phyloP scores from a whole-genome alignment of 2,888 invertebrate species.

The Lycophotia porphyrea region DNA sequence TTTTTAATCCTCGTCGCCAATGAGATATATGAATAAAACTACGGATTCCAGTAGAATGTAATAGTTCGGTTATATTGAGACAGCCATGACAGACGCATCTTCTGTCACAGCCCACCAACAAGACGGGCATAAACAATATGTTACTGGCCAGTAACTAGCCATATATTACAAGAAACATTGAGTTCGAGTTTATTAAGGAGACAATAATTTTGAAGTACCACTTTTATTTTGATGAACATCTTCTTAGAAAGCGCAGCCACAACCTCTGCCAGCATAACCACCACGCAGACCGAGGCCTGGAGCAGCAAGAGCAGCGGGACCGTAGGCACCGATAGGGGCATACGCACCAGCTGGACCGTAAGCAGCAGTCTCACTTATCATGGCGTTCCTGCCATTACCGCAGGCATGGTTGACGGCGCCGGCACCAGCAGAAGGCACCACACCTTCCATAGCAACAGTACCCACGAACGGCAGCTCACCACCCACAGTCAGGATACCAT shows the following conservation, averaged over 20 bases:
- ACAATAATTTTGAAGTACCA: too few relatives aligned
- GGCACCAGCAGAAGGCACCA: constrained; percentile 73
- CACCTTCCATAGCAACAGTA: constrained; percentile 73
- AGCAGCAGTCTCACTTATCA: constrained; percentile 54
- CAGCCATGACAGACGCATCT: too few relatives aligned
- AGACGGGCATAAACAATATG: too few relatives aligned
- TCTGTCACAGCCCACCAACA: too few relatives aligned
- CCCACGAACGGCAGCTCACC: constrained; percentile 74
- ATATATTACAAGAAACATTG: too few relatives aligned
- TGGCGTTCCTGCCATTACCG: constrained; percentile 69
- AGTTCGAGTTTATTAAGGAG: too few relatives aligned
- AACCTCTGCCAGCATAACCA: constrained; percentile 18
- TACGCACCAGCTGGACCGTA: constrained; percentile 11
- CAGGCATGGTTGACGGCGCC: constrained; percentile 75
- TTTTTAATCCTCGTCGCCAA: too few relatives aligned
- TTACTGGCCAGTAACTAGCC: too few relatives aligned
- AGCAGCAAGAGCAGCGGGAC: constrained; percentile 5
- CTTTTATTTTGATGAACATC: too few relatives aligned
- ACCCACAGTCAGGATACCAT: constrained; percentile 63
- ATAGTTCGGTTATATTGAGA: too few relatives aligned
- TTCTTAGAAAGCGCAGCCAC: constrained; percentile 16
- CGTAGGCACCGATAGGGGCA: constrained; percentile 33
- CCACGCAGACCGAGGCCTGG: neutral
- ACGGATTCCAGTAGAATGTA: too few relatives aligned
- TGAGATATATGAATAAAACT: too few relatives aligned